Evolutionary conservation across 2,113 vertebrate genomes (phyloP).

Genomic region (Aegotheles bennettii): DNA sequence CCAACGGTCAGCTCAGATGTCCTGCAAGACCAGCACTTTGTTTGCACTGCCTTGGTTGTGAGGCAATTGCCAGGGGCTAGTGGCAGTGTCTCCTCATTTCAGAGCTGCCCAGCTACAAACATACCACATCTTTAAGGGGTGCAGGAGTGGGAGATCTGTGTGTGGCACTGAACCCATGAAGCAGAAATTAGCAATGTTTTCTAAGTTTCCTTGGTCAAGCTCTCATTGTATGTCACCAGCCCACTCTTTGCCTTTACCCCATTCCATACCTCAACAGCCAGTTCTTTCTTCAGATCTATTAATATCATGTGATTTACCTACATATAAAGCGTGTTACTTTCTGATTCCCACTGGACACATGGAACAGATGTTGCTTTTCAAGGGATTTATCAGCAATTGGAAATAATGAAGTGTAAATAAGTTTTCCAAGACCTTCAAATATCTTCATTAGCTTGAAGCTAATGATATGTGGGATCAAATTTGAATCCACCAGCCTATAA

Average conservation of each 20-base stretch:
- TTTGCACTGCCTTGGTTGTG: not conserved
- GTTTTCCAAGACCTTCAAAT: constrained; percentile 25
- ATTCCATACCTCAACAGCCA: not conserved
- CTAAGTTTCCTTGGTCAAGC: not conserved
- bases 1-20: not conserved
- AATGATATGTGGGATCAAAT: constrained; percentile 24
- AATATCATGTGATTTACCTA: constrained; percentile 44
- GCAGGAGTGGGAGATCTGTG: not conserved
- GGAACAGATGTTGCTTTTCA: constrained; percentile 50
- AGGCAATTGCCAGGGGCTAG: not conserved
- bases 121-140: rapidly evolving
- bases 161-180: not conserved
- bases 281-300: not conserved
- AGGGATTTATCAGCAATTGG: constrained; percentile 11
- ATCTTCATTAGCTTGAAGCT: constrained; percentile 11
- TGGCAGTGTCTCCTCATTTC: not conserved
- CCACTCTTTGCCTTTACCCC: not conserved
- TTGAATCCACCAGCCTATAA: not conserved
- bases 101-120: not conserved
- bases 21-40: not conserved
- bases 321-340: not conserved
- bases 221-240: not conserved
- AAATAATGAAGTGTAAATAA: constrained; percentile 33
- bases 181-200: not conserved
- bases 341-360: not conserved